A percentile compares a stretch with the other conserved stretches of the same genome.
Conservation (phyloP, 1,140 invertebrate genomes). For the Diachasmimorpha longicaudata region DNA sequence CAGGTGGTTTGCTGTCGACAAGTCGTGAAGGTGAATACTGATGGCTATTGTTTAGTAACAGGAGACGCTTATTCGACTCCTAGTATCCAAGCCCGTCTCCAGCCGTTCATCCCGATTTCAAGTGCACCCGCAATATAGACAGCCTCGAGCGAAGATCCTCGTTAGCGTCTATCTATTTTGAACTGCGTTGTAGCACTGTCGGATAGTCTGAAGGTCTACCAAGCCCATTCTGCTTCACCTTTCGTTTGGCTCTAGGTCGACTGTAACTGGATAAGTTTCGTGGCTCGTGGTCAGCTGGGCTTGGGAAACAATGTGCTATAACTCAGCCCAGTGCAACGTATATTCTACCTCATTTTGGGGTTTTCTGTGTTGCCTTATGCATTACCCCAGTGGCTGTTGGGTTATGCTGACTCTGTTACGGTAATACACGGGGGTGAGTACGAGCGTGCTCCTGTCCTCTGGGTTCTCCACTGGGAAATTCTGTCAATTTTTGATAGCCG, state of each 20-base stretch:
- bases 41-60: background rate
- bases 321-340: slow-evolving; percentile 34
- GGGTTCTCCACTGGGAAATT: background rate
- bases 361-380: slow-evolving; percentile 2
- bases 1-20: background rate
- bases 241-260: background rate
- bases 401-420: background rate
- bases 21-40: background rate
- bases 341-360: background rate
- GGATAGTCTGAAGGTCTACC: background rate
- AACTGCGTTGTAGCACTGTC: background rate
- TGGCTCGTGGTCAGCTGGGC: slow-evolving; percentile 17
- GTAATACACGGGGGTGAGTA: background rate
- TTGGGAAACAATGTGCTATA: slow-evolving; percentile 46
- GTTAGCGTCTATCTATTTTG: background rate
- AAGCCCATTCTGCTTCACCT: slow-evolving; percentile 12
- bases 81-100: background rate
- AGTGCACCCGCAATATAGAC: background rate
- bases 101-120: background rate
- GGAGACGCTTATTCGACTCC: background rate
- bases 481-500: background rate
- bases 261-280: background rate
- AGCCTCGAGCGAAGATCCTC: background rate
- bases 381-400: background rate
- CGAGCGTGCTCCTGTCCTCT: background rate